These are phyloP conservation scores for Allolobophora icterica DNA, from an alignment of 2,888 invertebrate species.

Conservation along the genomic window DNA sequence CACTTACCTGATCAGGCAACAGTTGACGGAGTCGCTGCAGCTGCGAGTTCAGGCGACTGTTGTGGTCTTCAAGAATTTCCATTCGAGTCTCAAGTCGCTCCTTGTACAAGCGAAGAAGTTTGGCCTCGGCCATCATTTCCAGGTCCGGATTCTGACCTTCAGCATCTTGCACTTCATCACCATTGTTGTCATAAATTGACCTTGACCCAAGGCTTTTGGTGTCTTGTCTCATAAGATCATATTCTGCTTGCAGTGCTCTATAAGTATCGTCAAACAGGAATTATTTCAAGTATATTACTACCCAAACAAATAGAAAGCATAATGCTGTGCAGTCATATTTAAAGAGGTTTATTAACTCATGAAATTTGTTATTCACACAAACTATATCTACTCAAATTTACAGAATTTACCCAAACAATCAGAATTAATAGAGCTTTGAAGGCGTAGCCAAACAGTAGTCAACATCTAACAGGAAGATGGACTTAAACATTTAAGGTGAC, in stretches of 20 bases:
- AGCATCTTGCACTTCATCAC: neutral
- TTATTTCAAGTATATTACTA: neutral
- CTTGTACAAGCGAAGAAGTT: constrained; percentile 5
- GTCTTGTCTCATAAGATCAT: constrained; percentile 78
- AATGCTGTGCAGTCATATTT: neutral
- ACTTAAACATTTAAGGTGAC: neutral
- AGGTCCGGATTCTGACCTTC: neutral
- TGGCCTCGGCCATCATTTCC: constrained; percentile 29
- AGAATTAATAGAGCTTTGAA: neutral
- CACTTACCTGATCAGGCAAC: neutral
- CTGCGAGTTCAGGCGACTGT: constrained; percentile 7
- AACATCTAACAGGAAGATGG: neutral
- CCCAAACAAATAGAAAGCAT: neutral
- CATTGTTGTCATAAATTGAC: neutral
- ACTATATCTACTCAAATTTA: neutral
- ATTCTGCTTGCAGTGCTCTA: constrained; percentile 86
- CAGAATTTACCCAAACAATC: too few relatives aligned
- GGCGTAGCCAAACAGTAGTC: neutral
- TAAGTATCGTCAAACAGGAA: constrained; percentile 12
- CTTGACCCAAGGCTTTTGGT: neutral
- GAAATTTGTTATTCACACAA: neutral
- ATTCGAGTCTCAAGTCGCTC: constrained; percentile 22
- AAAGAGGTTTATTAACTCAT: neutral
- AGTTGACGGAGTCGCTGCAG: constrained; percentile 12
- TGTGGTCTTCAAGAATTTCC: constrained; percentile 24